These are phyloP conservation scores for Setophaga kirtlandii DNA, from an alignment of 2,113 vertebrate species.

Conservation along the genomic window DNA sequence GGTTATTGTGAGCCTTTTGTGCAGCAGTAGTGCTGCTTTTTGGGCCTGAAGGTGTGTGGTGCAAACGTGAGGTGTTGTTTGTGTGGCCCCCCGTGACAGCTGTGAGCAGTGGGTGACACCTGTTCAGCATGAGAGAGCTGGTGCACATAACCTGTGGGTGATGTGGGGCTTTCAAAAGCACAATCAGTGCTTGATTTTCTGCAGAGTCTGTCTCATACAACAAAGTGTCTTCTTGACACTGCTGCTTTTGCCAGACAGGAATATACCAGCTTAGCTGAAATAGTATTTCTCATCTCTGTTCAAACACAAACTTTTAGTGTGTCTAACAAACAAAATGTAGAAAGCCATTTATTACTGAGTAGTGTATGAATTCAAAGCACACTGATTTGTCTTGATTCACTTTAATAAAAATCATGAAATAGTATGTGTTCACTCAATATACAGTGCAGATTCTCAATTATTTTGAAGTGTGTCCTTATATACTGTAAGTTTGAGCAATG, in stretches of 20 bases:
- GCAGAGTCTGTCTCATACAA: background rate
- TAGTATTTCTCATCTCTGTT: background rate
- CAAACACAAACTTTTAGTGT: background rate
- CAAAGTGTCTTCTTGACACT: background rate
- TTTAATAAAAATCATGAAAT: background rate
- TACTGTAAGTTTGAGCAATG: background rate
- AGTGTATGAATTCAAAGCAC: background rate
- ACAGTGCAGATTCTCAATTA: background rate
- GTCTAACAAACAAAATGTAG: background rate
- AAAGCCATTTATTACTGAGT: background rate
- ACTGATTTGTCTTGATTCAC: background rate
- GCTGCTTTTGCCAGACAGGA: background rate
- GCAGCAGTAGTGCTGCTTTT: background rate
- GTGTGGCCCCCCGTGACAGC: background rate
- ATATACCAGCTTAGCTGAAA: background rate
- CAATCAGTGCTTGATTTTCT: background rate
- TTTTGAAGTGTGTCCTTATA: background rate
- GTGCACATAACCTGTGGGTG: background rate
- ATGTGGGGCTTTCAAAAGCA: fast-evolving
- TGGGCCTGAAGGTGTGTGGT: background rate
- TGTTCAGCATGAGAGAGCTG: background rate
- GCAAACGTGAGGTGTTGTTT: background rate
- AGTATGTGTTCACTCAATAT: background rate
- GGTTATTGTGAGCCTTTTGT: background rate
- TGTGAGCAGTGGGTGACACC: background rate